These are phyloP conservation scores for Capreolus pygargus DNA, from an alignment of 2,113 vertebrate genomes.

Conservation along the genomic window DNA sequence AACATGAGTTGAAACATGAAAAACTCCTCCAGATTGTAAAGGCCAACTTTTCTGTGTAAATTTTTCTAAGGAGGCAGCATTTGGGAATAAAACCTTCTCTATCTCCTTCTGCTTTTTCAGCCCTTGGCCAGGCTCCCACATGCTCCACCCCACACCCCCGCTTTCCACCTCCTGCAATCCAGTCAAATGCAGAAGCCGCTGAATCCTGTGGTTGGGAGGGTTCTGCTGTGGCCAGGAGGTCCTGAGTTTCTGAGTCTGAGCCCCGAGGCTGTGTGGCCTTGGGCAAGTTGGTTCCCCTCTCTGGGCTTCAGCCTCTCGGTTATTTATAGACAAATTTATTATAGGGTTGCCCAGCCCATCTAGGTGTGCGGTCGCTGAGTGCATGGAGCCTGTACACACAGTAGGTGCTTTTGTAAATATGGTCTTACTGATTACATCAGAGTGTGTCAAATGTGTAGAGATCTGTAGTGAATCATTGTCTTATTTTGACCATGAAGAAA, in stretches of 20 bases:
- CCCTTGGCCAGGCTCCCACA: not conserved
- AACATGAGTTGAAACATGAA: conserved; percentile 72
- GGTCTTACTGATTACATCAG: not conserved
- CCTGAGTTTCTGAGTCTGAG: not conserved
- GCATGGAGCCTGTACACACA: not conserved
- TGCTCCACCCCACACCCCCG: not conserved
- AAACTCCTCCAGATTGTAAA: conserved; percentile 65
- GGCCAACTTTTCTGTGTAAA: conserved; percentile 58
- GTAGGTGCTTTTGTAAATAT: not conserved
- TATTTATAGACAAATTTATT: not conserved
- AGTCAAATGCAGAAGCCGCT: conserved; percentile 32
- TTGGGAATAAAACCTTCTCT: conserved; percentile 54
- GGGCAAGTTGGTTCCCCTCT: not conserved
- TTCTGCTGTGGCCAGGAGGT: not conserved
- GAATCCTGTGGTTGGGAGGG: not conserved
- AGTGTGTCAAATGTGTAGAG: not conserved
- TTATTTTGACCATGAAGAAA: conserved; percentile 39
- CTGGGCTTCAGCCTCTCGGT: not conserved
- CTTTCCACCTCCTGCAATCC: conserved; percentile 64
- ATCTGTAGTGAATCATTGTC: not conserved
- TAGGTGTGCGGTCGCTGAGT: not conserved
- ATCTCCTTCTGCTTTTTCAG: conserved; percentile 64
- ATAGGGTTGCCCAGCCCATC: not conserved
- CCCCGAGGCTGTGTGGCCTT: not conserved
- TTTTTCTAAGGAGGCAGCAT: conserved; percentile 35